Conservation (phyloP, 2,113 vertebrate genomes). For the Pseudorasbora parva region DNA sequence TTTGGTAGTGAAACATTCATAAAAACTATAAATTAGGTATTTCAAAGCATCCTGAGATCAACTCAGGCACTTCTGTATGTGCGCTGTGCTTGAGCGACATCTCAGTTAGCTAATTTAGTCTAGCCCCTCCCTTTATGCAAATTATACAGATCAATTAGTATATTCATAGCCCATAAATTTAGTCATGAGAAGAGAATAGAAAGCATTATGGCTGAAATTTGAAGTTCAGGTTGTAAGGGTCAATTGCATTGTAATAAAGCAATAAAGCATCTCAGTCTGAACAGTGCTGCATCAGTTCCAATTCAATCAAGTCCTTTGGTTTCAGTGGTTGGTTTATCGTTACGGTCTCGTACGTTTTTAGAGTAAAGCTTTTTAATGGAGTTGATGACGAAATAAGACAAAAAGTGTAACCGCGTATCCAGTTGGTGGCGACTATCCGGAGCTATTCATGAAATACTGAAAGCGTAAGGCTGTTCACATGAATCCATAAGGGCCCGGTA, state of each 20-base stretch:
- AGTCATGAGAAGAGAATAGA: slow-evolving; percentile 40
- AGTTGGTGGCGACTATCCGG: neutral
- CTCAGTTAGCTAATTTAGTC: slow-evolving; percentile 5
- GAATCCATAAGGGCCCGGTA: slow-evolving; percentile 16
- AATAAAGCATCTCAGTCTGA: slow-evolving; percentile 24
- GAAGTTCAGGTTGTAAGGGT: slow-evolving; percentile 22
- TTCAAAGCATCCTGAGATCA: slow-evolving; percentile 51
- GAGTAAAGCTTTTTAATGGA: slow-evolving; percentile 53
- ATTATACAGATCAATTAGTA: slow-evolving; percentile 16
- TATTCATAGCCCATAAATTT: slow-evolving; percentile 44
- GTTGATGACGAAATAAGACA: slow-evolving; percentile 37
- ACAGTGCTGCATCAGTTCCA: slow-evolving; percentile 31
- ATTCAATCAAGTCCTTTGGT: slow-evolving; percentile 62
- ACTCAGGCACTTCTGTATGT: slow-evolving; percentile 52
- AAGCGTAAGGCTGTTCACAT: slow-evolving; percentile 3
- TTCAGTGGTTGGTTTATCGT: slow-evolving; percentile 45
- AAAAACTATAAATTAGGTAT: slow-evolving; percentile 70
- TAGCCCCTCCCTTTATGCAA: slow-evolving; percentile 40
- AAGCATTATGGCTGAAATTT: slow-evolving; percentile 44
- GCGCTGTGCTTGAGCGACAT: slow-evolving; percentile 46
- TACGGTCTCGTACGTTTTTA: slow-evolving; percentile 26
- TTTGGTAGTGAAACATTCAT: slow-evolving; percentile 75
- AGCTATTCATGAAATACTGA: neutral
- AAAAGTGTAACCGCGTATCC: slow-evolving; percentile 9
- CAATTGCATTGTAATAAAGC: slow-evolving; percentile 12